Evolutionary conservation across 2,113 vertebrate species (phyloP), one percentile per base, ranked within the genome.

Genomic region (Riparia riparia): DNA sequence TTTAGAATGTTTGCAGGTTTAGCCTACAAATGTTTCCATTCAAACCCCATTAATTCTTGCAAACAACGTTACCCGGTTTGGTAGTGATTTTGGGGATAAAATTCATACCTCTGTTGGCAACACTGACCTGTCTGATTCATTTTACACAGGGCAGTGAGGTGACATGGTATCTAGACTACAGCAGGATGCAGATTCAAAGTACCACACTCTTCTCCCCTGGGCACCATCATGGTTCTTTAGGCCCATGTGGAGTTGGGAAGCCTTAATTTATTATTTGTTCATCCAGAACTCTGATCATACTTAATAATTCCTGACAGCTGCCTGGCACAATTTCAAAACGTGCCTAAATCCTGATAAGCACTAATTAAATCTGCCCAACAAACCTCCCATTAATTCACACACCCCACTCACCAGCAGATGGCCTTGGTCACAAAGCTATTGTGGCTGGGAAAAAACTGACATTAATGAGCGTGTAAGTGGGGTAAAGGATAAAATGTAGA

Each of bases 321-420:
- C 50, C 54, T 77, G 51, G 39, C 90, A 80, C 31, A 32, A 10
- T 89, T 89, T 84, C 9, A 28, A 1, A 69, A 17, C 28, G 7
- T 24, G 26, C 61, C 29, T 85, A n/a, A 57, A 57, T 77, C 17
- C 32, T 29, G 34, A 70, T 10, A 54, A 79, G 53, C 44, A 10
- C 69, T 20, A 47, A 51, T 85, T 87, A 72, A 82, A 76, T 50
- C 17, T 69, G 44, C 42, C 53, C 42, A 49, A 39, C 14, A 71
- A 77, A 57, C 61, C 0, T 5, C 2, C 14, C 12, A 4, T 68
- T 71, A 41, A 49, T 92, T 84, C 17, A 12, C 57, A 69, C 34
- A 50, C 9, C 14, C 18, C 14, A 10, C 47, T 95, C 71, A 66
- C 94, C 95, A 95, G 95, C 60, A 96, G 96, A 49, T 97, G 95